A percentile compares a stretch with the other conserved stretches of the same genome.
Conservation (phyloP, 2,797 vertebrate species). For the Gadopsis marmoratus region DNA sequence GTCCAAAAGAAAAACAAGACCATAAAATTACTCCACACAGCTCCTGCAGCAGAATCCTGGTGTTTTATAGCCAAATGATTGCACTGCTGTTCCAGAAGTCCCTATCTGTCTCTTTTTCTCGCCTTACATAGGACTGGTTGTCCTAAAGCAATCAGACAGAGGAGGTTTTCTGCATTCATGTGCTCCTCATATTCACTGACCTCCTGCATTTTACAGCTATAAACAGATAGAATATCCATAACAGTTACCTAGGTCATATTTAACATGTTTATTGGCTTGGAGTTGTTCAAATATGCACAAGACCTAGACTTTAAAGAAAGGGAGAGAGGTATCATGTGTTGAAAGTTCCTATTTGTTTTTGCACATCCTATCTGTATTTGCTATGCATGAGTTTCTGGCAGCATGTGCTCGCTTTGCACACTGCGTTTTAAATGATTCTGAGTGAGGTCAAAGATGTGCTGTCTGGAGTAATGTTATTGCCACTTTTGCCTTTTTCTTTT, state of each 20-base stretch:
- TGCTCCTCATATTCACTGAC: slow-evolving; percentile 19
- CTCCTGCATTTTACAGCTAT: slow-evolving; percentile 33
- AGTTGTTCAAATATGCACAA: slow-evolving; percentile 21
- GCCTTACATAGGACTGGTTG: slow-evolving; percentile 36
- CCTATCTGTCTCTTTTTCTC: slow-evolving; percentile 20
- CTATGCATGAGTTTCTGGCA: slow-evolving; percentile 6
- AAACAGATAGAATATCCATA: slow-evolving; percentile 44
- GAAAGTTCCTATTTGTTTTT: slow-evolving; percentile 8
- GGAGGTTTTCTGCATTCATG: slow-evolving; percentile 18
- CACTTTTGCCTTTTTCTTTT: not conserved
- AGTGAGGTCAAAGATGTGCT: slow-evolving; percentile 29
- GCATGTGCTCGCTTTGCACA: not conserved
- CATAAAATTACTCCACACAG: slow-evolving; percentile 47
- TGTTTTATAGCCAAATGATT: slow-evolving; percentile 40
- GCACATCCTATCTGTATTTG: slow-evolving; percentile 2
- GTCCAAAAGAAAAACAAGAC: slow-evolving; percentile 35
- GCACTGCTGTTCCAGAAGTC: slow-evolving; percentile 15
- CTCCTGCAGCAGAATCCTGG: slow-evolving; percentile 25
- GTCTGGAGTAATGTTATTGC: slow-evolving; percentile 21
- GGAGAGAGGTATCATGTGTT: slow-evolving; percentile 11
- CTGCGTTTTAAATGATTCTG: not conserved
- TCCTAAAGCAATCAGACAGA: slow-evolving; percentile 17
- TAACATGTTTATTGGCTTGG: slow-evolving; percentile 6
- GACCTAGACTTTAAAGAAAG: slow-evolving; percentile 18
- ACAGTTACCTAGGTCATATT: slow-evolving; percentile 23